A percentile compares a stretch with the other conserved stretches of the same genome.
These are phyloP conservation scores for Salminus brasiliensis DNA, from an alignment of 2,113 vertebrate species.

Conservation along the genomic window DNA sequence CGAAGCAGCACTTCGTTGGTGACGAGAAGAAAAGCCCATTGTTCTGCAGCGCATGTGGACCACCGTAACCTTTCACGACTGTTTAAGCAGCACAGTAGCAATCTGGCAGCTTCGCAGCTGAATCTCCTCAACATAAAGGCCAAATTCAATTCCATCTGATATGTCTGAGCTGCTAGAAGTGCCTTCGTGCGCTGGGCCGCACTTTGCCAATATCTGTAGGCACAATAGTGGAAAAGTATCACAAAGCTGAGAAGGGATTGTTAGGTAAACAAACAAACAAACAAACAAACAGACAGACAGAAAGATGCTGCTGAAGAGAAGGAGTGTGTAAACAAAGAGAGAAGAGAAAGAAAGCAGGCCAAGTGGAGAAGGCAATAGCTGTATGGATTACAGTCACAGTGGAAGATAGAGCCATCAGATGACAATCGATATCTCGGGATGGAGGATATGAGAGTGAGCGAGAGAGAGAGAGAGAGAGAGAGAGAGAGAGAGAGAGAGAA, in stretches of 20 bases:
- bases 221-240: constrained; percentile 14
- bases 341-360: neutral
- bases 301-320: neutral
- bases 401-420: constrained; percentile 32
- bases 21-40: neutral
- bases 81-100: neutral
- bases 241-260: constrained; percentile 15
- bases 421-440: constrained; percentile 20
- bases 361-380: constrained; percentile 20
- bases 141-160: constrained; percentile 22
- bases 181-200: constrained; percentile 1
- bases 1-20: neutral
- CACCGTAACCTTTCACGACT: neutral
- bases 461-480: too few species aligned
- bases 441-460: neutral
- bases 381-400: constrained; percentile 28
- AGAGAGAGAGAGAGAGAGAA: too few species aligned
- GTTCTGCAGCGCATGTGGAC: neutral
- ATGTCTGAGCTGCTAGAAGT: neutral
- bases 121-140: constrained; percentile 16
- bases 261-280: constrained; percentile 33
- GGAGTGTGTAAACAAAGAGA: constrained; percentile 22
- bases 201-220: constrained; percentile 19
- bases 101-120: neutral
- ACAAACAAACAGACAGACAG: too few species aligned